Evolutionary conservation across 2,797 vertebrate species (phyloP).

Genomic region (Lithobates sylvaticus): DNA sequence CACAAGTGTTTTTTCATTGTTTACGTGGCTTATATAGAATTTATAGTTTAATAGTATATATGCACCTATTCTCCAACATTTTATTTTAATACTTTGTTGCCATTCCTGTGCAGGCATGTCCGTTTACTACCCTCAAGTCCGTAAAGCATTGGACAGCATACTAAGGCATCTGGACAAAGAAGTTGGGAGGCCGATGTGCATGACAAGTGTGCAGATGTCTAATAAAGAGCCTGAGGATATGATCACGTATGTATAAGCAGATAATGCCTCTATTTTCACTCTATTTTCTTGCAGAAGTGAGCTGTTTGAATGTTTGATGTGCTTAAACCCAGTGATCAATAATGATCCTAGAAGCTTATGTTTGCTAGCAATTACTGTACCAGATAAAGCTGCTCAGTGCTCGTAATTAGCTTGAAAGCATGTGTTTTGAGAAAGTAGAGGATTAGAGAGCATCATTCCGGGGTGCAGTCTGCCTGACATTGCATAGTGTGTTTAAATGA

Average conservation of each 20-base stretch:
- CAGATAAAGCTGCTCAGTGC: constrained; percentile 8
- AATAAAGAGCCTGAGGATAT: constrained; percentile 99
- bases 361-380: background rate
- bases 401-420: constrained; percentile 27
- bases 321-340: constrained; percentile 28
- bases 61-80: too few relatives aligned
- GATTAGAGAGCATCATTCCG: background rate
- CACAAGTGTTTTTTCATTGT: too few relatives aligned
- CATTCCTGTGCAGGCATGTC: constrained; percentile 88
- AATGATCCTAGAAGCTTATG: constrained; percentile 32
- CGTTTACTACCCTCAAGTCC: constrained; percentile 96
- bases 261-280: constrained; percentile 9
- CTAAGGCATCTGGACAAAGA: constrained; percentile 97
- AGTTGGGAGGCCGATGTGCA: constrained; percentile 98
- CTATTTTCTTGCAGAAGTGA: background rate
- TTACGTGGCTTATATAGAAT: too few relatives aligned
- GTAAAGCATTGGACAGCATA: constrained; percentile 96
- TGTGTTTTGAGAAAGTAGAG: background rate
- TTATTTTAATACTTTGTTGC: background rate
- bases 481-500: background rate
- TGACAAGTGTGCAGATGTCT: constrained; percentile 98
- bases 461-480: background rate
- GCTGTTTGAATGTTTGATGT: constrained; percentile 35
- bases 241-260: constrained; percentile 89
- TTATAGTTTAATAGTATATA: too few relatives aligned